Evolutionary conservation across 2,888 invertebrate species (phyloP), one percentile per base, ranked within the genome.

Genomic region (Heliconius cydno): DNA sequence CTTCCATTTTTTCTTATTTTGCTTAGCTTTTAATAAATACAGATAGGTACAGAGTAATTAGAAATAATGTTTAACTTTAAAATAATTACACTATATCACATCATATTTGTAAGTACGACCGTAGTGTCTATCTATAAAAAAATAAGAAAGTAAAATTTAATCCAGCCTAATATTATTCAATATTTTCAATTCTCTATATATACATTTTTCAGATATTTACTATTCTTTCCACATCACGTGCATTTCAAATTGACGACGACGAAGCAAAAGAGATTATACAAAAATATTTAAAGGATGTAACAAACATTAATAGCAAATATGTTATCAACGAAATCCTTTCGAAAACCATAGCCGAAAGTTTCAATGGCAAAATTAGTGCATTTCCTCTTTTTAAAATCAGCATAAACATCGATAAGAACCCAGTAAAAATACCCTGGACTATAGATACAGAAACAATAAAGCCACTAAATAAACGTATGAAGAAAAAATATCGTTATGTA

Each of bases 381-480:
- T 89, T 94, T 34, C 94, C 94, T 1, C 81, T 94, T n/a, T 94
- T 88, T 83, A 91, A 88, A 84, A 87, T 94, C 76, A 91, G 87
- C 79, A 83, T 94, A 46, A 92, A 90, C 83, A 89, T 94, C 67
- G 93, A 94, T 82, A 87, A 90, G 38, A 90, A 86, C 13, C 92
- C 93, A 0, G 89, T 94, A 2, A 90, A 90, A 86, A 92, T 94
- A 81, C 94, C 94, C 0, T 94, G 94, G 94, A 88, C 87, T 65
- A 63, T 91, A 28, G 86, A 84, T 38, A 15, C 60, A 34, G 60
- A 25, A 15, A 84, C 86, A 79, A 83, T 84, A 0, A 71, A 34
- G 4, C 74, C 81, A 30, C 41, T 83, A 12, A 83, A 66, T 9
- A 80, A 77, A 7, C 30, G 30, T 13, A 80, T 79, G 34, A 81